phyloP scores from a whole-genome alignment of 1,140 invertebrate species.

The Magallana angulata region DNA sequence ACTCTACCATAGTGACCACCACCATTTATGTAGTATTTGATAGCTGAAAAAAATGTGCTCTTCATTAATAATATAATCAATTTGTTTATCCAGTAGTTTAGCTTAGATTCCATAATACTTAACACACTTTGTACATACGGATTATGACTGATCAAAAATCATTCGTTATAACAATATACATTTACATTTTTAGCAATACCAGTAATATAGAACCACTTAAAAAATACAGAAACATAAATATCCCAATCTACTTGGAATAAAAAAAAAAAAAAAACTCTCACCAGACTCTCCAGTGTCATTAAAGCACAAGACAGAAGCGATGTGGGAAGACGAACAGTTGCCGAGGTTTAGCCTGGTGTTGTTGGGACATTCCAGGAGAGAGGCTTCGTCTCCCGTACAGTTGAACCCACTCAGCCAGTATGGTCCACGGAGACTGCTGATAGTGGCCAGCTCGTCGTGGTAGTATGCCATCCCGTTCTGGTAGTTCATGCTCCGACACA shows the following conservation, averaged over 20 bases:
- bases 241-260: too few species aligned
- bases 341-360: constrained; percentile 60
- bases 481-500: constrained; percentile 63
- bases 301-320: constrained; percentile 71
- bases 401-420: constrained; percentile 73
- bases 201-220: too few species aligned
- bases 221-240: too few species aligned
- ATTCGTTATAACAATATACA: too few species aligned
- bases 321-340: constrained; percentile 67
- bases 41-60: constrained; percentile 46
- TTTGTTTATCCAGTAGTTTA: not conserved
- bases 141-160: too few species aligned
- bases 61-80: not conserved
- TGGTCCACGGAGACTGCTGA: constrained; percentile 62
- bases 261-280: not conserved
- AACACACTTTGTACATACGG: too few species aligned
- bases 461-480: constrained; percentile 67
- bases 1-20: constrained; percentile 83
- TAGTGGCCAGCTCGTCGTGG: constrained; percentile 61
- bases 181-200: too few species aligned
- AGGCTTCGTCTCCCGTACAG: constrained; percentile 68
- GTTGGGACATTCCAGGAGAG: constrained; percentile 66
- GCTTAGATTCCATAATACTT: too few species aligned
- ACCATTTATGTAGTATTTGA: constrained; percentile 61
- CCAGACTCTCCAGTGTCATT: constrained; percentile 64